Evolutionary conservation across 2,888 invertebrate genomes (phyloP).

Genomic region (Trissonchulus latispiculum): DNA sequence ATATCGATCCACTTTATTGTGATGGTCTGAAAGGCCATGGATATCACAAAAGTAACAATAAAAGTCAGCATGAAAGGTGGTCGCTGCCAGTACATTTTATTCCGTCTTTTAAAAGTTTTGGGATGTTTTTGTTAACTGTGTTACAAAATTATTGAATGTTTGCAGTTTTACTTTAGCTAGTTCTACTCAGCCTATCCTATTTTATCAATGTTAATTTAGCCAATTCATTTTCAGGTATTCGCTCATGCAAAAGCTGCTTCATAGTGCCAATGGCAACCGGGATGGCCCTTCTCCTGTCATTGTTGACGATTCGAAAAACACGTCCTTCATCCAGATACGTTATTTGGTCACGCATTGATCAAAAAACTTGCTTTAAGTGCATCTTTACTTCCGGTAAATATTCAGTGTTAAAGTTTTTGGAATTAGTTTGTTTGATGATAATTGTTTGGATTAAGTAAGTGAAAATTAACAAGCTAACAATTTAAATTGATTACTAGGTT

Average conservation of each 20-base stretch:
- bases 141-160: not conserved
- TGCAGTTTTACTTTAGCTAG: not conserved
- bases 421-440: too few species aligned
- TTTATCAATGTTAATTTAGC: conserved; percentile 16
- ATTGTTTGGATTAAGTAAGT: too few species aligned
- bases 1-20: too few species aligned
- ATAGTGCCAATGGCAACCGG: conserved; percentile 70
- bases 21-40: too few species aligned
- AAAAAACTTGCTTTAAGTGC: conserved; percentile 71
- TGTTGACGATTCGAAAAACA: conserved; percentile 57
- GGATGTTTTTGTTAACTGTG: too few species aligned
- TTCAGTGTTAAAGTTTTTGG: too few species aligned
- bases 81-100: too few species aligned
- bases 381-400: conserved; percentile 61
- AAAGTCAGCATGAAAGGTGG: too few species aligned
- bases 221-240: conserved; percentile 46
- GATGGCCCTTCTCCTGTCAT: conserved; percentile 65
- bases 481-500: too few species aligned
- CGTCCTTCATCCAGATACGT: conserved; percentile 61
- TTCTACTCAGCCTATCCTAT: not conserved
- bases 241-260: conserved; percentile 48
- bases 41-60: too few species aligned
- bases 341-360: conserved; percentile 73
- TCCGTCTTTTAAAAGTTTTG: too few species aligned
- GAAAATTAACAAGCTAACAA: too few species aligned